Percentiles rank a stretch among this genome's conserved stretches.
phyloP scores from a whole-genome alignment of 2,113 vertebrate species.

The Malurus melanocephalus region DNA sequence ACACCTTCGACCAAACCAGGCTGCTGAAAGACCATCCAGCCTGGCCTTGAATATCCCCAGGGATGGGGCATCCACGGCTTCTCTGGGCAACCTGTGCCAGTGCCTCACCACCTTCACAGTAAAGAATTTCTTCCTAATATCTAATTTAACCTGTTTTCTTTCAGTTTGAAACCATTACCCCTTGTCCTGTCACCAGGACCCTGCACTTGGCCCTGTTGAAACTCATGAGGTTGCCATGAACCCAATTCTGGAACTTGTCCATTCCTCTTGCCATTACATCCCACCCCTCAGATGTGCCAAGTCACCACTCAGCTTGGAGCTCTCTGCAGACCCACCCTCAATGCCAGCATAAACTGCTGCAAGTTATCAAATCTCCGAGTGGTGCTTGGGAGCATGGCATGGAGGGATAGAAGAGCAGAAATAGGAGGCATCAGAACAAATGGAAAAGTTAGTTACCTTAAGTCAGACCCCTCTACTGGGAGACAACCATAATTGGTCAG shows the following conservation, averaged over 20 bases:
- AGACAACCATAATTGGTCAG: neutral
- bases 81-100: neutral
- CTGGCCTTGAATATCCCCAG: neutral
- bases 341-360: neutral
- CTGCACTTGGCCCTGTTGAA: neutral
- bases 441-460: neutral
- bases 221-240: neutral
- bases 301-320: neutral
- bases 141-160: neutral
- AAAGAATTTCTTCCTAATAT: neutral
- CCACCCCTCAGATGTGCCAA: fast-evolving
- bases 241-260: neutral
- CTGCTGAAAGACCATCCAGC: neutral
- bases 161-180: neutral
- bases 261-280: no score
- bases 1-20: neutral
- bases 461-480: neutral
- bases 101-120: neutral
- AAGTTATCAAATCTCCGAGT: neutral
- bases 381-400: neutral
- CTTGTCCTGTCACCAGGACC: neutral
- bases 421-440: neutral
- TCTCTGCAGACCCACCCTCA: neutral
- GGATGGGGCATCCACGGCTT: neutral
- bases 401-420: neutral